Evolutionary conservation across 1,140 invertebrate species (phyloP), one percentile per base, ranked within the genome.

Genomic region (Camponotus pennsylvanicus): DNA sequence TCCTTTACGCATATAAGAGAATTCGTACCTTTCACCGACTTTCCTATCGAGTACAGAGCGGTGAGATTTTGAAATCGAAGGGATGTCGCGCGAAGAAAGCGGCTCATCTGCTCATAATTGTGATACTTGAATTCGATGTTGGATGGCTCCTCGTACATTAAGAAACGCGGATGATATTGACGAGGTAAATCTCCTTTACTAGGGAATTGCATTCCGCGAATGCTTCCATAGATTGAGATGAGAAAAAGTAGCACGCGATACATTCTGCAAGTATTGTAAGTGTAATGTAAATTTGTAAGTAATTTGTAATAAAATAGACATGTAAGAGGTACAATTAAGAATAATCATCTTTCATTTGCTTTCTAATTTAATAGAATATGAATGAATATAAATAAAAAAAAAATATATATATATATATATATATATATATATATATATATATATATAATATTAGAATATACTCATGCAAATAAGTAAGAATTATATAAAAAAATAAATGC

Each of bases 21-120:
- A 42, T 70, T n/a, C 71, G 40, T 95, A 98, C 97, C 98, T 97
- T 99, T 97, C 2, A 98, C 98, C 70, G 98, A 98, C 95, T 98
- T 98, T 82, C 98, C 98, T 88, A 99, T 98, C 27, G 98, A 98
- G 94, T 99, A 99, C 4, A 99, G 95, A 0, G 97, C 98, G 34
- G 97, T 98, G 75, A 98, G 96, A 91, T 98, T 97, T 7, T 98
- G 98, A 95, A 97, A 99, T 15, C 96, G 96, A 27, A 97, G 96
- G 70, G 97, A 97, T 4, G 98, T 97, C 2, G 97, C 96, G 80
- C 97, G 96, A 37, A 99, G 94, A 93, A 98, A 98, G 82, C 96
- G 96, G 6, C 98, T 98, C 96, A 99, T 96, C 89, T 97, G 96
- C 7, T 98, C 97, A 92, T 98, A 98, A 95, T 98, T 97, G 93